Conservation (phyloP, 1,140 invertebrate genomes). For the Araneus ventricosus region DNA sequence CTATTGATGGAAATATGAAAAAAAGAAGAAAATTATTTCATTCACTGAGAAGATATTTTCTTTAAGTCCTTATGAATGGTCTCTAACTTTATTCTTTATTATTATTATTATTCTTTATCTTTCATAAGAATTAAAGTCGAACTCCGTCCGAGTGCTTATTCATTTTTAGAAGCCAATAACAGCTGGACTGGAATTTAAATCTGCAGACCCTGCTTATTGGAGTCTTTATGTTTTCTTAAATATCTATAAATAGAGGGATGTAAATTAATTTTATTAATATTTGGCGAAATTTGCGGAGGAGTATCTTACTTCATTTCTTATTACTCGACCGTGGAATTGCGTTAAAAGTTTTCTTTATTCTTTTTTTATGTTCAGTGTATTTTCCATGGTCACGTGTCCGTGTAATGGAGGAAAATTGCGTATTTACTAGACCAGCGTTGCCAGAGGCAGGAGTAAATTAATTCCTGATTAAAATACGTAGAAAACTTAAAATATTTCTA, state of each 20-base stretch:
- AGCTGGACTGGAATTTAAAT: conserved; percentile 38
- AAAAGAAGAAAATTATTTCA: neutral
- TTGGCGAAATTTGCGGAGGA: neutral
- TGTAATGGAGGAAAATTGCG: neutral
- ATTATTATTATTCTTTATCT: neutral
- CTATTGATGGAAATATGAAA: conserved; percentile 49
- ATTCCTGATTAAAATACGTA: conserved; percentile 11
- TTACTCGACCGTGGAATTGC: neutral
- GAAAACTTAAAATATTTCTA: conserved; percentile 9
- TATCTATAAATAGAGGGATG: neutral
- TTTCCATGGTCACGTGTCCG: neutral
- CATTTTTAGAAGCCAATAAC: conserved; percentile 54
- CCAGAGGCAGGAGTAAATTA: neutral
- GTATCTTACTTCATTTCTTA: neutral
- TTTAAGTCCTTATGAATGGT: neutral
- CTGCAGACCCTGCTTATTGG: neutral
- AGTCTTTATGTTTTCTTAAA: neutral
- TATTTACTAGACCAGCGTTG: neutral
- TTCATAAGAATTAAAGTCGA: neutral
- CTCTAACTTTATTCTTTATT: neutral
- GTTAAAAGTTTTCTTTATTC: neutral
- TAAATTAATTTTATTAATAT: conserved; percentile 50
- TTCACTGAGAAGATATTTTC: conserved; percentile 30
- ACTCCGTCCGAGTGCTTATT: no score
- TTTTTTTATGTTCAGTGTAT: neutral